Conservation (phyloP, 2,888 invertebrate species). For the Nomada lathburiana region DNA sequence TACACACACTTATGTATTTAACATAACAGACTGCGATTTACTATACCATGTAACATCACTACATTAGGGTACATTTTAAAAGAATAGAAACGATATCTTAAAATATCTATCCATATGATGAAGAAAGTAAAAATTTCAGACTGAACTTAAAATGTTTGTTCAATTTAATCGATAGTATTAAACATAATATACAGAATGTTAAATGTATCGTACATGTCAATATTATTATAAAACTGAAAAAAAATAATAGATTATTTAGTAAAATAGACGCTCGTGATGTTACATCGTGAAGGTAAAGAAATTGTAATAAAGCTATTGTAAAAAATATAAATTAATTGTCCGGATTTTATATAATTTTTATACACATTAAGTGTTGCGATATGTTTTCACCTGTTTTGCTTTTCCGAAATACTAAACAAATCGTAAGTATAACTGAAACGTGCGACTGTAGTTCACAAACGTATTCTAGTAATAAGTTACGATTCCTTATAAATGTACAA, state of each 20-base stretch:
- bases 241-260: constrained; percentile 1
- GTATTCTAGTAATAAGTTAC: constrained; percentile 26
- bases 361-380: constrained; percentile 33
- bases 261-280: constrained; percentile 21
- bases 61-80: constrained; percentile 3
- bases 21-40: background rate
- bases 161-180: background rate
- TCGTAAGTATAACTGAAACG: background rate
- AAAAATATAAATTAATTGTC: constrained; percentile 22
- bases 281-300: constrained; percentile 3
- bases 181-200: background rate
- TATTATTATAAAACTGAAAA: constrained; percentile 9
- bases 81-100: background rate
- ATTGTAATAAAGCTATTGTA: constrained; percentile 21
- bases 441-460: constrained; percentile 12
- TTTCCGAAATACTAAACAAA: constrained; percentile 19
- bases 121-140: constrained; percentile 15
- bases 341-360: constrained; percentile 27
- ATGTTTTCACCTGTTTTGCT: constrained; percentile 32
- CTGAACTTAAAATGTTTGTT: background rate
- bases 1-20: background rate
- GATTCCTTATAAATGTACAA: constrained; percentile 33
- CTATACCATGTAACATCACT: constrained; percentile 2
- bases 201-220: background rate
- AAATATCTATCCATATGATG: background rate